Evolutionary conservation across 2,888 invertebrate genomes (phyloP).

Genomic region (Heliconius ethilla): DNA sequence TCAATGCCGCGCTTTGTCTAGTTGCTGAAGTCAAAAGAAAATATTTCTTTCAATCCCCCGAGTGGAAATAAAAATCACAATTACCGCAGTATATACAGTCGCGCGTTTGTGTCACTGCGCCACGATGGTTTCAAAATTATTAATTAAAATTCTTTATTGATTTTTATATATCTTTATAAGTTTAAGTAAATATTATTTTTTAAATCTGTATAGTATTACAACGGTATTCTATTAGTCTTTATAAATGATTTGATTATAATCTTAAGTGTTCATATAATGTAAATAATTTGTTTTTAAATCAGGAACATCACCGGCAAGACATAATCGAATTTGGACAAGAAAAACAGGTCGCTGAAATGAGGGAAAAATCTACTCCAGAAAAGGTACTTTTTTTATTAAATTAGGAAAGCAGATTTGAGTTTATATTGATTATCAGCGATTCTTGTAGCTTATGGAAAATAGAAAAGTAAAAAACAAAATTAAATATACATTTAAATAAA

Average conservation of each 20-base stretch:
- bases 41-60: no score
- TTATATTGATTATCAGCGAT: neutral
- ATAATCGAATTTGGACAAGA: constrained; percentile 89
- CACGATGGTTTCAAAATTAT: no score
- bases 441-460: no score
- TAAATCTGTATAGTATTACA: neutral
- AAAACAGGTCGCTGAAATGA: constrained; percentile 84
- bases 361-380: constrained; percentile 91
- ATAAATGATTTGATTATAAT: neutral
- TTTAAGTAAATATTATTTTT: neutral
- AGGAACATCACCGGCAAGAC: constrained; percentile 88
- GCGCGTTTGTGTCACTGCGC: no score
- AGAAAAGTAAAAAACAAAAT: no score
- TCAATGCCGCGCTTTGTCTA: no score
- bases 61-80: no score
- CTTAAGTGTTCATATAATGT: neutral
- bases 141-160: no score
- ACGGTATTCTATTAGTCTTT: neutral
- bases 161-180: no score
- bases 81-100: no score
- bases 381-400: constrained; percentile 78
- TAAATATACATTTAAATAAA: no score
- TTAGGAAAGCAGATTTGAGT: neutral
- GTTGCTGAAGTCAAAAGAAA: no score
- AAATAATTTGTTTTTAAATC: constrained; percentile 36